These are phyloP conservation scores for Zaprionus lachaisei DNA, from an alignment of 1,140 invertebrate species.

Conservation along the genomic window DNA sequence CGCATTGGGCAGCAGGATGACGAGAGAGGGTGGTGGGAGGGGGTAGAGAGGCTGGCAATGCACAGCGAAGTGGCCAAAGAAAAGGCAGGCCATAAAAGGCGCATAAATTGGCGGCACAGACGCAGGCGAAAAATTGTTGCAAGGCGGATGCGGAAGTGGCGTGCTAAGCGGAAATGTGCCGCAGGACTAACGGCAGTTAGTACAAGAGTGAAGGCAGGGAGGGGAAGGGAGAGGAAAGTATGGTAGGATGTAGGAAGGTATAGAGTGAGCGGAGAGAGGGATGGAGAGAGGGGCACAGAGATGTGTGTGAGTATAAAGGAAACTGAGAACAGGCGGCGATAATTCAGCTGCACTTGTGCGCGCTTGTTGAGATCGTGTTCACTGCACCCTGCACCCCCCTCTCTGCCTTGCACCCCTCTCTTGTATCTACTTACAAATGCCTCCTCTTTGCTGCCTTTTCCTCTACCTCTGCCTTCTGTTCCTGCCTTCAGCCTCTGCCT, in stretches of 20 bases:
- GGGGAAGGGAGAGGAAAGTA: background rate
- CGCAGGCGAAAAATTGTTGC: conserved; percentile 68
- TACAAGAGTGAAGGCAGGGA: conserved; percentile 14
- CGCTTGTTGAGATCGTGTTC: conserved; percentile 74
- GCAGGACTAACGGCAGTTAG: conserved; percentile 57
- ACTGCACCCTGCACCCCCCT: background rate
- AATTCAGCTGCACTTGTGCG: conserved; percentile 79
- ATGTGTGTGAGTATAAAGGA: conserved; percentile 55
- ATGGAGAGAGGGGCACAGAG: background rate
- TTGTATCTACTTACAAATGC: background rate
- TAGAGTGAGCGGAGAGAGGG: conserved; percentile 6
- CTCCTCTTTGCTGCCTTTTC: background rate
- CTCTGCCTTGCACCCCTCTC: background rate
- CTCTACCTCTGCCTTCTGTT: too few species aligned
- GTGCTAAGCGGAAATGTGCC: conserved; percentile 77
- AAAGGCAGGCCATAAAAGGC: conserved; percentile 58
- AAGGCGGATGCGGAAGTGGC: conserved; percentile 72
- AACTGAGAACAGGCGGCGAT: conserved; percentile 61
- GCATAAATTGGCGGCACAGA: conserved; percentile 72
- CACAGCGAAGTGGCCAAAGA: conserved; percentile 54
- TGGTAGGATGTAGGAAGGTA: background rate
- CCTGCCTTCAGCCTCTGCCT: too few species aligned
- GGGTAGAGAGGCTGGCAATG: too few species aligned
- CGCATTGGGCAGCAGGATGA: conserved; percentile 51
- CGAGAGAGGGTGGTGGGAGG: background rate